Evolutionary conservation across 2,797 vertebrate species (phyloP), one percentile per base, ranked within the genome.

Genomic region (Lithobates pipiens): DNA sequence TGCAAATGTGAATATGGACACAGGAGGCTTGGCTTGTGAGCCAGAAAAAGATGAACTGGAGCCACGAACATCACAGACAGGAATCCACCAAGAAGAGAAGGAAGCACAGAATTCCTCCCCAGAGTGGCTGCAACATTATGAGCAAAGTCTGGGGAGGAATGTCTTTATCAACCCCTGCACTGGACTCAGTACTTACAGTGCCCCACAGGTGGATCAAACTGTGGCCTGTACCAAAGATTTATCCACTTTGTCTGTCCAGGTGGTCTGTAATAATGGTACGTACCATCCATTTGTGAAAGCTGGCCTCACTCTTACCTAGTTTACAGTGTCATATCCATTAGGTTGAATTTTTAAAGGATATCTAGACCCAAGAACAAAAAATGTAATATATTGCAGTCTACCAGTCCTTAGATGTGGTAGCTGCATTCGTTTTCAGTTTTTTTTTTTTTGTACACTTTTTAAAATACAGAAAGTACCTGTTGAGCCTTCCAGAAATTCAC

Each of bases 131-230:
- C 93, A 95, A 85, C 96, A 95, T 92, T 99, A 97, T 76, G 96
- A 99, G 76, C 67, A 89, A 67, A 92, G 90, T 0, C 89, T 93
- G 27, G 97, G 97, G 85, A 97, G 89, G 91, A 95, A 88, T 0
- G 94, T 97, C 82, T 98, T 97, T n/a, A 88, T 99, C 89, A 99
- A 99, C 92, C 96, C 86, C 90, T 88, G 91, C 76, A 99, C 97
- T 0, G 98, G 98, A 32, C 95, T 99, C 75, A 99, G 98, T 92
- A 95, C 93, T 75, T 99, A 98, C 0, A 61, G 89, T 15, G 90
- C 93, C 71, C 76, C 92, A 1, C 0, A 27, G 13, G 91, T 94
- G 85, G 95, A 95, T 27, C 89, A 90, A 42, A 90, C 86, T 6
- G 92, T 92, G 50, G 68, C 83, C 57, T 99, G 98, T 79, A 85